Base-by-base conservation (phyloP, 2,113 vertebrate species). In the Antennarius striatus region DNA sequence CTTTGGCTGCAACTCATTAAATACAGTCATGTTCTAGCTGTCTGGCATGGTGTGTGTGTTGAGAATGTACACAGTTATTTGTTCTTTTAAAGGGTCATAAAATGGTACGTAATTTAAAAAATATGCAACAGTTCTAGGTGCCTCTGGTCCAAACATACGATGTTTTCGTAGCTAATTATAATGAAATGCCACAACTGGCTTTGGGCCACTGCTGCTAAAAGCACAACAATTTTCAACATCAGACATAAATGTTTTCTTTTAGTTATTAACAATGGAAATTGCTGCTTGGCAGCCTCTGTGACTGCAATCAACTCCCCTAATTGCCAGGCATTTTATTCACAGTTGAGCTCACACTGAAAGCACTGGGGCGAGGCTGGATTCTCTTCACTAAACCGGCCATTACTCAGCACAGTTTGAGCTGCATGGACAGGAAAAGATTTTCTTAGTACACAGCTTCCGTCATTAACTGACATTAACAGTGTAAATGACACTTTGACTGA, bases 191-290 rank as follows among this genome's bases (percentile, higher is more conserved):
- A 70, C 56, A 71, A 73, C 77, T 86, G 80, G 85, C 87, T 80
- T 73, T 78, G 72, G 79, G 74, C 68, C 65, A 74, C 83, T 48
- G 14, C 47, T 46, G 84, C 86, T 83, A 79, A 87, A 90, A 87
- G 49, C 73, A 76, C 66, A 88, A 78, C 85, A 82, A 71, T 82
- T 86, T 86, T 64, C 80, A 79, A 14, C 73, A 81, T 85, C 87
- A 93, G 91, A 94, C 92, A 88, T 82, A 95, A 94, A 93, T 94
- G 90, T 94, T 95, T 95, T 94, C 89, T 92, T 94, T 92, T 85
- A 81, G 91, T 94, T 94, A 93, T 93, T 92, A 92, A 88, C 86
- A 93, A 92, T 84, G 81, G 86, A 91, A 93, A 93, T 93, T 57
- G 86, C 75, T 84, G 91, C 80, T 91, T 95, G 94, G 94, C 94